A percentile compares a stretch with the other conserved stretches of the same genome.
Conservation (phyloP, 2,113 vertebrate genomes). For the Thymallus thymallus region DNA sequence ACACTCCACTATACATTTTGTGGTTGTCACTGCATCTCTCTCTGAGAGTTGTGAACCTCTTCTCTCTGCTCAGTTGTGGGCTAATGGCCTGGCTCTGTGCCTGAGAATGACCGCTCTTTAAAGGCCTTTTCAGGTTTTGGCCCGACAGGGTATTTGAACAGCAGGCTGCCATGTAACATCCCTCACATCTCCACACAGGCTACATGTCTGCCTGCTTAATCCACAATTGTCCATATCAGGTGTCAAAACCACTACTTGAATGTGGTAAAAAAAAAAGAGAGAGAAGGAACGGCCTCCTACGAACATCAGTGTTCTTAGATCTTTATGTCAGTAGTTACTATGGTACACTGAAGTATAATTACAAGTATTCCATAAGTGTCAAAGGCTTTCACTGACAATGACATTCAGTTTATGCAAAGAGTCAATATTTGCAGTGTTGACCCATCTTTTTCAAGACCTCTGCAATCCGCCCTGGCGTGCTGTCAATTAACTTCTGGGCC, state of each 20-base stretch:
- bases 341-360: too few relatives aligned
- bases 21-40: neutral
- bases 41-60: slow-evolving; percentile 23
- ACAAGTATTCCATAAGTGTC: too few relatives aligned
- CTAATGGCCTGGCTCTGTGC: slow-evolving; percentile 60
- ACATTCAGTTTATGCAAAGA: too few relatives aligned
- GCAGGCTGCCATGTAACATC: slow-evolving; percentile 28
- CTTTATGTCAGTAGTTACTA: too few relatives aligned
- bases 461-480: too few relatives aligned
- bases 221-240: slow-evolving; percentile 16
- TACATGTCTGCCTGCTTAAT: slow-evolving; percentile 1
- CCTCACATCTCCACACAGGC: slow-evolving; percentile 33
- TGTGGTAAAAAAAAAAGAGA: neutral
- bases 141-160: slow-evolving; percentile 56
- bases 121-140: slow-evolving; percentile 59
- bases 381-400: too few relatives aligned
- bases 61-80: slow-evolving; percentile 38
- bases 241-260: slow-evolving; percentile 34
- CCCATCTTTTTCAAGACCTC: too few relatives aligned
- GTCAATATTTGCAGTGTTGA: too few relatives aligned
- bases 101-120: slow-evolving; percentile 55
- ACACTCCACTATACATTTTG: too few relatives aligned
- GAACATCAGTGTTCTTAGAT: too few relatives aligned
- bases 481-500: too few relatives aligned
- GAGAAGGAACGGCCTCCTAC: too few relatives aligned